These are phyloP conservation scores for Netelia inedita DNA, from an alignment of 2,888 invertebrate species.

Conservation along the genomic window DNA sequence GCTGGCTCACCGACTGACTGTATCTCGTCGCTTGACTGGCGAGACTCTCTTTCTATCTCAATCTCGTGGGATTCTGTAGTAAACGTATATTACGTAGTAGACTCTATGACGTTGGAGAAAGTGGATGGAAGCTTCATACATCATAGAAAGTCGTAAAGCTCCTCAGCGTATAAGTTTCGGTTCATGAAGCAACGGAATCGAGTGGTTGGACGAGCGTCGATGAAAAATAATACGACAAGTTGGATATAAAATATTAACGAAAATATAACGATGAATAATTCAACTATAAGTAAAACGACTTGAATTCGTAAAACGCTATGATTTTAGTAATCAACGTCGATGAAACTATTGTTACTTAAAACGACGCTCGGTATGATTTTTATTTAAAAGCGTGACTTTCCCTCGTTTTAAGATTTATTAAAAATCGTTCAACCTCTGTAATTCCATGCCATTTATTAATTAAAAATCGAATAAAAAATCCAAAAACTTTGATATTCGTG, in stretches of 20 bases:
- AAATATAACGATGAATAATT: neutral
- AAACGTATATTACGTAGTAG: slow-evolving; percentile 47
- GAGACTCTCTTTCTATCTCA: slow-evolving; percentile 22
- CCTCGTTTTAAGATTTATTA: no score
- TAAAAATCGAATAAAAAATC: no score
- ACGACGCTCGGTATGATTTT: no score
- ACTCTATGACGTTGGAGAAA: slow-evolving; percentile 37
- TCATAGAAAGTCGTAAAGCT: slow-evolving; percentile 13
- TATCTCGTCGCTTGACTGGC: slow-evolving; percentile 25
- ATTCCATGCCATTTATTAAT: no score
- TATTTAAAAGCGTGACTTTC: no score
- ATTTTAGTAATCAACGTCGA: neutral
- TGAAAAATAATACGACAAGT: neutral
- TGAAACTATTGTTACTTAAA: neutral
- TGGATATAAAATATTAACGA: neutral
- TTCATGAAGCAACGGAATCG: neutral
- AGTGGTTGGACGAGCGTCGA: neutral
- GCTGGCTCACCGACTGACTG: slow-evolving; percentile 55
- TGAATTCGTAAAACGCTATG: neutral
- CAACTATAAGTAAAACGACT: neutral
- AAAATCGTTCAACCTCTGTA: no score
- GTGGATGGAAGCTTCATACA: slow-evolving; percentile 30
- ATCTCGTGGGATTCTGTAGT: slow-evolving; percentile 33
- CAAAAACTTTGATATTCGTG: no score
- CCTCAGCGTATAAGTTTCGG: neutral